These are phyloP conservation scores for Trypoxylon attenuatum DNA, from an alignment of 2,888 invertebrate genomes.

Conservation along the genomic window DNA sequence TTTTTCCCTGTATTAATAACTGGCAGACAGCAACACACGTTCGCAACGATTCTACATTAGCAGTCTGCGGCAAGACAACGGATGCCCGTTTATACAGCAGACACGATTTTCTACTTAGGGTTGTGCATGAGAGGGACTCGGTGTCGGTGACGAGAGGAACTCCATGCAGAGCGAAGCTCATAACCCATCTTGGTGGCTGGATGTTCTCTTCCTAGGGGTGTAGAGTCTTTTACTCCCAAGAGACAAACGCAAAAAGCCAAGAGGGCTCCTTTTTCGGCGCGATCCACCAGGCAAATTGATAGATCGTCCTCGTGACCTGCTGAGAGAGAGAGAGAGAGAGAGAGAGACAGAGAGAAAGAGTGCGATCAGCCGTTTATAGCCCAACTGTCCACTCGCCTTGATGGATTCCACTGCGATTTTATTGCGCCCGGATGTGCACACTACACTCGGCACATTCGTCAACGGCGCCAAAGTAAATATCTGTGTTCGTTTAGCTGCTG, in stretches of 20 bases:
- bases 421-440: too few relatives aligned
- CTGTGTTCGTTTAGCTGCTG: too few relatives aligned
- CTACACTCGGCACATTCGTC: too few relatives aligned
- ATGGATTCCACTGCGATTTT: conserved; percentile 36
- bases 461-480: too few relatives aligned
- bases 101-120: conserved; percentile 74
- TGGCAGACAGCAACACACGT: not conserved
- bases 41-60: conserved; percentile 23
- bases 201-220: conserved; percentile 11
- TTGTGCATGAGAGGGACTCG: conserved; percentile 30
- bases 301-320: conserved; percentile 38
- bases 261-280: conserved; percentile 16
- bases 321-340: too few relatives aligned
- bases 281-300: conserved; percentile 43
- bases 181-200: conserved; percentile 43
- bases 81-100: conserved; percentile 67
- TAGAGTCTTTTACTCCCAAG: conserved; percentile 34
- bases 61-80: conserved; percentile 14
- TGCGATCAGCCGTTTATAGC: conserved; percentile 14
- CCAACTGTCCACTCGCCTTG: conserved; percentile 20
- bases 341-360: too few relatives aligned
- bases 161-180: conserved; percentile 20
- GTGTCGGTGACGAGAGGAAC: conserved; percentile 20
- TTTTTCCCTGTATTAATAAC: too few relatives aligned
- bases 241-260: conserved; percentile 25